Conservation (phyloP, 2,888 invertebrate genomes). For the Oxystoma pomonae region DNA sequence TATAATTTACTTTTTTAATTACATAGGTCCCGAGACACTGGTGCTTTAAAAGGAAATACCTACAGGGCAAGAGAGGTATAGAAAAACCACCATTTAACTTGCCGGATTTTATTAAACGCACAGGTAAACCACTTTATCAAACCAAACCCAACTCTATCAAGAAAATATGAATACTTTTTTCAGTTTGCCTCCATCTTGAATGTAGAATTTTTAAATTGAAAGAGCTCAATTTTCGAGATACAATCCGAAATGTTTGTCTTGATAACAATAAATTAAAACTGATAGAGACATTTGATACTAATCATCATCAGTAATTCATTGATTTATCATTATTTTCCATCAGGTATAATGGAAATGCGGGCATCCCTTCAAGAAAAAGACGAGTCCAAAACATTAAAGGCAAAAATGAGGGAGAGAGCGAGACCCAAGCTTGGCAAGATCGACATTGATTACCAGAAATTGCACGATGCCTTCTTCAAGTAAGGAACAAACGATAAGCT, state of each 20-base stretch:
- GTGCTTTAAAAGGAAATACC: constrained; percentile 93
- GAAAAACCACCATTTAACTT: constrained; percentile 98
- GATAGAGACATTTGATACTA: too few species aligned
- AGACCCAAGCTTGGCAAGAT: constrained; percentile 98
- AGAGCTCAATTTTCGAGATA: too few species aligned
- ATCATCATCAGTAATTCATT: too few species aligned
- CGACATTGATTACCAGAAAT: constrained; percentile 98
- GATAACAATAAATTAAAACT: too few species aligned
- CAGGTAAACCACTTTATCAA: constrained; percentile 53
- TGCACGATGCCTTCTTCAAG: constrained; percentile 99
- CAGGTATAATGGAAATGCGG: constrained; percentile 97
- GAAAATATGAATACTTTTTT: too few species aligned
- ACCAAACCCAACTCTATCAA: too few species aligned
- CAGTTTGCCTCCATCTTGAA: too few species aligned
- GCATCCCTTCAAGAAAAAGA: constrained; percentile 97
- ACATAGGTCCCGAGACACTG: constrained; percentile 86
- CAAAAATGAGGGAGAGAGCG: constrained; percentile 95
- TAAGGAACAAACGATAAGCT: too few species aligned
- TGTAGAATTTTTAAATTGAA: too few species aligned
- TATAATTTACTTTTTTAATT: background rate
- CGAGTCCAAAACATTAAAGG: constrained; percentile 89
- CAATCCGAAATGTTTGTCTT: too few species aligned
- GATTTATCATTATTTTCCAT: background rate
- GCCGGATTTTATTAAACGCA: constrained; percentile 97
- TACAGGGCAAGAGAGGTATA: constrained; percentile 90